A percentile compares a stretch with the other conserved stretches of the same genome.
Evolutionary conservation across 2,113 vertebrate species (phyloP).

Genomic region (Lycaon pictus): DNA sequence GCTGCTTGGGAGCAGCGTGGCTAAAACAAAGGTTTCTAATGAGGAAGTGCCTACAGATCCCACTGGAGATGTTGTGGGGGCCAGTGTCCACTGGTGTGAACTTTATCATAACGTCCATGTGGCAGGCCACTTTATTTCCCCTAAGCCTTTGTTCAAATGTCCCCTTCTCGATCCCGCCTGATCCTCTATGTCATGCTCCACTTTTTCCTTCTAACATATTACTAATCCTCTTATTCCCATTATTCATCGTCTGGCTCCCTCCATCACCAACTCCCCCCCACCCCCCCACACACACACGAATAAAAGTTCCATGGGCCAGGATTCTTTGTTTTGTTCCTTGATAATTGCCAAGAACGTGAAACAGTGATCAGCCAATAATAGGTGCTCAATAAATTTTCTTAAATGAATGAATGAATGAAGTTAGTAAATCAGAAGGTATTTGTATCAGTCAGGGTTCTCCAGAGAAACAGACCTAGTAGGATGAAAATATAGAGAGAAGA

Average conservation of each 20-base stretch:
- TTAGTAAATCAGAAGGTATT: neutral
- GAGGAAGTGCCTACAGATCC: neutral
- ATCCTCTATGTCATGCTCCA: neutral
- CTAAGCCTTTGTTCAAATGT: neutral
- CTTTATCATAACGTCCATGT: neutral
- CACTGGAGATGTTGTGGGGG: fast-evolving
- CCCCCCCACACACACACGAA: too few relatives aligned
- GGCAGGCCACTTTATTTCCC: neutral
- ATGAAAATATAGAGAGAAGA: neutral
- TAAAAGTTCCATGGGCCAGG: neutral
- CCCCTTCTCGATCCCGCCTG: neutral
- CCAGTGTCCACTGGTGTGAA: neutral
- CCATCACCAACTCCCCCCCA: too few relatives aligned
- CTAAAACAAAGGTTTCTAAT: fast-evolving
- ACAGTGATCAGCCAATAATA: neutral
- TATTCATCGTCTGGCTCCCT: neutral
- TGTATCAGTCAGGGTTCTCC: neutral
- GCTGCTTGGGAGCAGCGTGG: fast-evolving
- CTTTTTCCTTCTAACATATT: neutral
- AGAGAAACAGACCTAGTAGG: neutral
- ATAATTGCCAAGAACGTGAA: neutral
- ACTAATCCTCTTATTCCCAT: neutral
- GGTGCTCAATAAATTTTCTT: neutral
- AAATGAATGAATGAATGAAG: neutral
- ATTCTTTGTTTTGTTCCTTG: neutral